Evolutionary conservation across 2,888 invertebrate genomes (phyloP).

Genomic region (Campaea margaritaria): DNA sequence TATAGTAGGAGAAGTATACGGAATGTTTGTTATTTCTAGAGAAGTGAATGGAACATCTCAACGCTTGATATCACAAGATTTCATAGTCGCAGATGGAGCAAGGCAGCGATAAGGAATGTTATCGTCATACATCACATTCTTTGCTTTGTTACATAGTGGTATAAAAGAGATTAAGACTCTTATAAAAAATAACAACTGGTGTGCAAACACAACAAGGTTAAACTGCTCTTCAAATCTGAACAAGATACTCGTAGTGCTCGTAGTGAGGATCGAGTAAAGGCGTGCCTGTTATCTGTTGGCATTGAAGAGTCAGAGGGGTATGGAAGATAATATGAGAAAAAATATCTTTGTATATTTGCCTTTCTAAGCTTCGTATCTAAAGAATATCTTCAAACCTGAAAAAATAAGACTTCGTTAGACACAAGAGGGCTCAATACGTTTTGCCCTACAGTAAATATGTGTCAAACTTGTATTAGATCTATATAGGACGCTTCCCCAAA

Average conservation of each 20-base stretch:
- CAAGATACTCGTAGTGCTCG: constrained; percentile 16
- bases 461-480: no score
- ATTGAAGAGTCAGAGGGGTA: constrained; percentile 1
- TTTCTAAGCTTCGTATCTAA: no score
- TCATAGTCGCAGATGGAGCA: constrained; percentile 35
- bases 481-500: no score
- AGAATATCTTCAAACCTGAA: no score
- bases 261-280: constrained; percentile 24
- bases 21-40: constrained; percentile 31
- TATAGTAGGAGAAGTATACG: constrained; percentile 1
- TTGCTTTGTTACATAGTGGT: constrained; percentile 36
- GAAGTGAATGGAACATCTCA: constrained; percentile 45
- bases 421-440: no score
- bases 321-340: constrained; percentile 1
- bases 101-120: constrained; percentile 52
- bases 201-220: constrained; percentile 42
- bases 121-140: constrained; percentile 56
- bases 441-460: no score
- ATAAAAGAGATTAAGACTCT: constrained; percentile 43
- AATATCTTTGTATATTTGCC: background rate
- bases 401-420: no score
- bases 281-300: constrained; percentile 19
- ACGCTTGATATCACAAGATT: constrained; percentile 39
- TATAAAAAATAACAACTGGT: constrained; percentile 44
- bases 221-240: constrained; percentile 23